Evolutionary conservation across 2,888 invertebrate species (phyloP).

Genomic region (Drosophila mettleri): DNA sequence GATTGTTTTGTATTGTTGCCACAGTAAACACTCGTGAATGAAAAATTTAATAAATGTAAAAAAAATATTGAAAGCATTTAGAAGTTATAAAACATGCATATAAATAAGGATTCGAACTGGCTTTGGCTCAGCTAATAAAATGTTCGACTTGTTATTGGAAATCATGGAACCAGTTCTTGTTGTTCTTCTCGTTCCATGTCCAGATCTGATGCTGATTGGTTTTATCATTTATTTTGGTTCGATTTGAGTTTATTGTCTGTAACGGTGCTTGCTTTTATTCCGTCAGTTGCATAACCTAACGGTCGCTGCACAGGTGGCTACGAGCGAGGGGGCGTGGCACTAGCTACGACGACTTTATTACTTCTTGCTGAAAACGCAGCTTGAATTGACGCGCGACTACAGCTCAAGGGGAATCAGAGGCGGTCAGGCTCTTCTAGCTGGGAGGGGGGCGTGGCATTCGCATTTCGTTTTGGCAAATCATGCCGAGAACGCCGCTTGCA

Average conservation of each 20-base stretch:
- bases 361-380: conserved; percentile 1
- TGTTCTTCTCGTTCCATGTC: conserved; percentile 1
- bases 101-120: not conserved
- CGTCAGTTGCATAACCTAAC: conserved; percentile 41
- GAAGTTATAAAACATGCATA: not conserved
- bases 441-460: conserved; percentile 9
- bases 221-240: conserved; percentile 31
- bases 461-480: conserved; percentile 67
- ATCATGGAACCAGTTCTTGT: conserved; percentile 25
- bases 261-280: conserved; percentile 41
- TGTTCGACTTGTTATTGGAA: not conserved
- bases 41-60: not conserved
- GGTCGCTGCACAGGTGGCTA: conserved; percentile 9
- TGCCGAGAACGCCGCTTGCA: conserved; percentile 67
- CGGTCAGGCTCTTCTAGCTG: not conserved
- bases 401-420: not conserved
- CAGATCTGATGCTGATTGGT: conserved; percentile 28
- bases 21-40: not conserved
- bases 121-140: not conserved
- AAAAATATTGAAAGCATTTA: not conserved
- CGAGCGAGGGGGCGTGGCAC: not conserved
- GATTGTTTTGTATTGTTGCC: not conserved
- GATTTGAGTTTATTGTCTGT: conserved; percentile 53
- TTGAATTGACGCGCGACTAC: not conserved
- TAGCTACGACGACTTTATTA: conserved; percentile 16